Evolutionary conservation across 2,113 vertebrate genomes (phyloP).

Genomic region (Xenopus borealis): DNA sequence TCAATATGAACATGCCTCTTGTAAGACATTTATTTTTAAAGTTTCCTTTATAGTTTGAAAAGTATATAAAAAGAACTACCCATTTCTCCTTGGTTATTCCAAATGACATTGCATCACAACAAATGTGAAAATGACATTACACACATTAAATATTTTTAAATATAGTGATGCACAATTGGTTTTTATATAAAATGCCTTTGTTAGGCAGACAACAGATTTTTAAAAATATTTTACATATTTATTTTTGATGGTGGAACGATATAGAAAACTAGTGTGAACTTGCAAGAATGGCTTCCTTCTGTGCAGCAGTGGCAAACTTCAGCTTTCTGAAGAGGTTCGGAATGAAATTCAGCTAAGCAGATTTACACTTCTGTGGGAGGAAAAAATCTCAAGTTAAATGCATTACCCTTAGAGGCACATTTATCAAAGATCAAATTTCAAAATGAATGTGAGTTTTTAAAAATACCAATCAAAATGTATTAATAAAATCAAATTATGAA

Average conservation of each 20-base stretch:
- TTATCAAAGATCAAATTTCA: too few species aligned
- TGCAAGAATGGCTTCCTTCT: not conserved
- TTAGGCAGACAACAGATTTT: too few species aligned
- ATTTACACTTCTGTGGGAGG: not conserved
- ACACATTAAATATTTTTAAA: not conserved
- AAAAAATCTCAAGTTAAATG: not conserved
- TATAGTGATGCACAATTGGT: not conserved
- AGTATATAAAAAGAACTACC: constrained; percentile 41
- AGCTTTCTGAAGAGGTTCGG: not conserved
- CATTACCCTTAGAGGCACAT: not conserved
- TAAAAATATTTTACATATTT: too few species aligned
- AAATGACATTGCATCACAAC: constrained; percentile 7
- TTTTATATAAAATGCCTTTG: not conserved
- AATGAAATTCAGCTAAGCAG: not conserved
- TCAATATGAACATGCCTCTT: constrained; percentile 37
- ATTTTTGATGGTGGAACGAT: too few species aligned
- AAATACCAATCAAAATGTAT: too few species aligned
- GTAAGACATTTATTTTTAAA: constrained; percentile 47
- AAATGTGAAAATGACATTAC: not conserved
- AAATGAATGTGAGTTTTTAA: too few species aligned
- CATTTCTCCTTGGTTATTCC: constrained; percentile 9
- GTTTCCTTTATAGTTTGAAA: constrained; percentile 19
- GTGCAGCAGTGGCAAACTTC: not conserved
- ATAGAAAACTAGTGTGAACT: not conserved
- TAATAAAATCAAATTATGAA: too few species aligned